Evolutionary conservation across 2,113 vertebrate species (phyloP).

Genomic region (Ptilonorhynchus violaceus): DNA sequence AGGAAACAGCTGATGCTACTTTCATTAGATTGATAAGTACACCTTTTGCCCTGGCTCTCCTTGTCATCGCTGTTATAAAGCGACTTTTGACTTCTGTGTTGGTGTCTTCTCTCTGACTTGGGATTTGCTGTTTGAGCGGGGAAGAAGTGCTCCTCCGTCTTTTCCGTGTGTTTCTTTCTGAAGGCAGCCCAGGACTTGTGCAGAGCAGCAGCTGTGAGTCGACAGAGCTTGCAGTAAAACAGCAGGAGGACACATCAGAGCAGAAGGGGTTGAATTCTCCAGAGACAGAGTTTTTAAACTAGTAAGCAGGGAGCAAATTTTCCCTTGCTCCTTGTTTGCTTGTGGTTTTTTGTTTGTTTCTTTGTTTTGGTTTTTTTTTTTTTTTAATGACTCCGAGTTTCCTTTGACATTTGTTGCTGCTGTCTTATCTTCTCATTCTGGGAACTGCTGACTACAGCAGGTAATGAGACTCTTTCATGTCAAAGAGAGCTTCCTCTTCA

Average conservation of each 20-base stretch:
- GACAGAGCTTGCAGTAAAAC: not conserved
- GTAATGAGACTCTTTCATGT: not conserved
- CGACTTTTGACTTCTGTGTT: not conserved
- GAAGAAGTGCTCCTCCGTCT: not conserved
- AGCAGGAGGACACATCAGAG: not conserved
- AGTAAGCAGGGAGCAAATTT: not conserved
- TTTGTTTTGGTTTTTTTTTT: not conserved
- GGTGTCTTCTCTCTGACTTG: not conserved
- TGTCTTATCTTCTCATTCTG: not conserved
- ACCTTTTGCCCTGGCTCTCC: not conserved
- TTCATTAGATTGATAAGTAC: not conserved
- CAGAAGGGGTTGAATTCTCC: not conserved
- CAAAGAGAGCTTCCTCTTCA: not conserved
- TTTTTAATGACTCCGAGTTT: not conserved
- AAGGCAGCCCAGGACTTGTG: not conserved
- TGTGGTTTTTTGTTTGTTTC: not conserved
- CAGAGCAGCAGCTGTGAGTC: not conserved
- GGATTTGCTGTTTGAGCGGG: not conserved
- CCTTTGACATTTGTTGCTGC: not conserved
- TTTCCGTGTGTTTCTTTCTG: not conserved
- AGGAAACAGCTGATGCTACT: not conserved
- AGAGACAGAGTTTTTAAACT: not conserved
- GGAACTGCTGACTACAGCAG: not conserved
- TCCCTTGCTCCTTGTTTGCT: not conserved
- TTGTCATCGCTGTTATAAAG: not conserved